Evolutionary conservation across 2,797 vertebrate species (phyloP).

Genomic region (Cuniculus paca): DNA sequence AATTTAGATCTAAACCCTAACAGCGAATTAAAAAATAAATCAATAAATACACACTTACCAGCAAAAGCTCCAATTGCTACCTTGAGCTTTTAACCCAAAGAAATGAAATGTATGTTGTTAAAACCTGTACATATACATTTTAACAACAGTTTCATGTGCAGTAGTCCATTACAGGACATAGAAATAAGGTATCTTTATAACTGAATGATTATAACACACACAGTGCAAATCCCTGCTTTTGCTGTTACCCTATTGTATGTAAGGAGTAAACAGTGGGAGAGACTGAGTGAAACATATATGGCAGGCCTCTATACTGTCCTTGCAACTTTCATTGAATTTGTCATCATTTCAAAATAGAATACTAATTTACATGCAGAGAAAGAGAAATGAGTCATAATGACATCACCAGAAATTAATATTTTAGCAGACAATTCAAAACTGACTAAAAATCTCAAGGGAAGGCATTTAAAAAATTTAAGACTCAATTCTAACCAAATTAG

Average conservation of each 20-base stretch:
- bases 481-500: background rate
- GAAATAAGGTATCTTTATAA: background rate
- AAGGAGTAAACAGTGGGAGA: background rate
- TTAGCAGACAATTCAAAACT: background rate
- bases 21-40: background rate
- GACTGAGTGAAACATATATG: background rate
- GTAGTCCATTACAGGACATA: background rate
- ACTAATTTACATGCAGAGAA: background rate
- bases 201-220: background rate
- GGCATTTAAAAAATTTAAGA: background rate
- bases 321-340: background rate
- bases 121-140: background rate
- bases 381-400: background rate
- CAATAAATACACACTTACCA: background rate
- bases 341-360: background rate
- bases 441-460: background rate
- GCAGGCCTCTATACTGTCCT: background rate
- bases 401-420: background rate
- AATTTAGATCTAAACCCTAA: background rate
- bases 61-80: background rate
- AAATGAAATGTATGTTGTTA: background rate
- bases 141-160: background rate
- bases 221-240: background rate
- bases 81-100: background rate
- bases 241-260: background rate